phyloP scores from a whole-genome alignment of 1,140 invertebrate species.

The Varroa destructor region DNA sequence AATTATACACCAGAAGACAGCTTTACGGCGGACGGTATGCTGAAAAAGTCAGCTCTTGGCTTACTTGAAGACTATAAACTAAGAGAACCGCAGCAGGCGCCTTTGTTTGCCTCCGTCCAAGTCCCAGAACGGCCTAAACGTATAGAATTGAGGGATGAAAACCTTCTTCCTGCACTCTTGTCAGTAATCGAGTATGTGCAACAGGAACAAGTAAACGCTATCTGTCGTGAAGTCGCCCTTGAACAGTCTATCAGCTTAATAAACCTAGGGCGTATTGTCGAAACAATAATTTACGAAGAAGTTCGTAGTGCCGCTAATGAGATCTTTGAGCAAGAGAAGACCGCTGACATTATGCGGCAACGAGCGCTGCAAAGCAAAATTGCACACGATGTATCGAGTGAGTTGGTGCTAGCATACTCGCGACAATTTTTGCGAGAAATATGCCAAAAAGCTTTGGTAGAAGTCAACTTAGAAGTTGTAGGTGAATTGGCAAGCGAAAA shows the following conservation, averaged over 20 bases:
- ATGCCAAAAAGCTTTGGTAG: not conserved
- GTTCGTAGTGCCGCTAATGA: not conserved
- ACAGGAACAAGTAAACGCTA: not conserved
- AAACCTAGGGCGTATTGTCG: not conserved
- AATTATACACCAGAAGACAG: constrained; percentile 16
- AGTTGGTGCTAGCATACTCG: not conserved
- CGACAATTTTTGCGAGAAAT: not conserved
- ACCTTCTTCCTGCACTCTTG: not conserved
- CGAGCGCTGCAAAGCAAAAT: not conserved
- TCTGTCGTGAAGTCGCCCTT: not conserved
- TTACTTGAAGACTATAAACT: not conserved
- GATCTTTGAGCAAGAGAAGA: not conserved
- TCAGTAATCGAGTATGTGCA: not conserved
- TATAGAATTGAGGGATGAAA: not conserved
- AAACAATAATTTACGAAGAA: not conserved
- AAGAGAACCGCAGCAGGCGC: not conserved
- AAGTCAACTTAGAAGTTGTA: not conserved
- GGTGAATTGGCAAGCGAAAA: not conserved
- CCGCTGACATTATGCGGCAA: not conserved
- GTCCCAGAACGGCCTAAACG: not conserved
- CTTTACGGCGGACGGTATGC: constrained; percentile 16
- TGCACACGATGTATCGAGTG: not conserved
- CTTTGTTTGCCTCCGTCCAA: not conserved
- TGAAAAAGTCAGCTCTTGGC: constrained; percentile 2
- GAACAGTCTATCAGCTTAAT: not conserved